Evolutionary conservation across 2,113 vertebrate species (phyloP).

Genomic region (Rattus rattus): DNA sequence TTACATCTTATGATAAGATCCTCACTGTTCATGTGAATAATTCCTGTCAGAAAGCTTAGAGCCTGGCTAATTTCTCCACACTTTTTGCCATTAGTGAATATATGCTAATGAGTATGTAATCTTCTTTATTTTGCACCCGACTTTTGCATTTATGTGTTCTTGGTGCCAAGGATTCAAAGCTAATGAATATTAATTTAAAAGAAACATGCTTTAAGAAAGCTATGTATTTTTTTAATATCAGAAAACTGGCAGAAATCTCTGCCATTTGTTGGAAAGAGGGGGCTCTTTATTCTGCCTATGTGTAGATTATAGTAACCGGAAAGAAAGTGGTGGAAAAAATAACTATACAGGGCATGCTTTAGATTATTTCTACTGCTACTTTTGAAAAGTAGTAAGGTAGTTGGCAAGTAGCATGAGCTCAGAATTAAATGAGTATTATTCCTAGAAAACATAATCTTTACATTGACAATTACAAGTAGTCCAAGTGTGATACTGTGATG

Average conservation of each 20-base stretch:
- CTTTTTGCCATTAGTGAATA: not conserved
- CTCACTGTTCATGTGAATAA: conserved; percentile 36
- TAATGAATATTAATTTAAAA: conserved; percentile 75
- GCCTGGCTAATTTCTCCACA: not conserved
- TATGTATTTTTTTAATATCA: conserved; percentile 38
- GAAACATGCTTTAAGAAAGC: conserved; percentile 57
- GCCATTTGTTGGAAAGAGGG: conserved; percentile 12
- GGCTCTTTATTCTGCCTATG: not conserved
- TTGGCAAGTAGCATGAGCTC: not conserved
- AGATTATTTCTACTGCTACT: not conserved
- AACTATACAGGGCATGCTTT: not conserved
- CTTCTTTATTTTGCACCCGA: conserved; percentile 49
- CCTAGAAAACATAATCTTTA: not conserved
- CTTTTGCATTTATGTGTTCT: conserved; percentile 57
- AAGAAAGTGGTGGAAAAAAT: not conserved
- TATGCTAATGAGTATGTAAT: conserved; percentile 55
- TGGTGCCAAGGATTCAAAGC: conserved; percentile 5
- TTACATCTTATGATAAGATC: conserved; percentile 39
- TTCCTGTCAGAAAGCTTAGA: not conserved
- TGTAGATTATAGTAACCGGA: not conserved
- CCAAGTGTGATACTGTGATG: not conserved
- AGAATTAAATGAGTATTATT: not conserved
- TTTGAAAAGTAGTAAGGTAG: not conserved
- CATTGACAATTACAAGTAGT: not conserved
- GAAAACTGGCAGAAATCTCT: not conserved